Evolutionary conservation across 2,797 vertebrate genomes (phyloP).

Genomic region (Carapus acus): DNA sequence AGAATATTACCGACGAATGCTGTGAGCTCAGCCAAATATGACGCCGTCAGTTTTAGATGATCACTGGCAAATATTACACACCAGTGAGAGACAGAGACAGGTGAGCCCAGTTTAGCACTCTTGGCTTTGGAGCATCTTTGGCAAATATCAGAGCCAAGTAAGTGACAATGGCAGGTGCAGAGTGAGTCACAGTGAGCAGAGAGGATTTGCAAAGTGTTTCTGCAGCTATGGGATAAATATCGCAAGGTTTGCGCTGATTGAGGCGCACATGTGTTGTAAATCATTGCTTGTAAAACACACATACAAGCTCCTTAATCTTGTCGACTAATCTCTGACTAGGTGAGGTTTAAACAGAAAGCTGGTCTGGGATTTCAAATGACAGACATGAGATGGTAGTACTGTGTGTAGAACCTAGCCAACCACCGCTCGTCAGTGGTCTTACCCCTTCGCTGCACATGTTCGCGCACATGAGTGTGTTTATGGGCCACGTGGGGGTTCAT

Average conservation of each 20-base stretch:
- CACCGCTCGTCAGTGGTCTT: too few species aligned
- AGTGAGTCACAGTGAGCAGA: conserved; percentile 25
- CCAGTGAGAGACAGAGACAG: conserved; percentile 60
- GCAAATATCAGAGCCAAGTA: conserved; percentile 49
- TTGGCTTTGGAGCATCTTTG: conserved; percentile 55
- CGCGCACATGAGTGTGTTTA: neutral
- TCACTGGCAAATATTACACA: conserved; percentile 54
- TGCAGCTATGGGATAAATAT: conserved; percentile 20
- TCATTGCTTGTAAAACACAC: too few species aligned
- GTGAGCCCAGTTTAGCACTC: conserved; percentile 47
- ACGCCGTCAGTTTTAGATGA: conserved; percentile 46
- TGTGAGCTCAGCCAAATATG: conserved; percentile 34
- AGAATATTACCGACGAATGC: conserved; percentile 46
- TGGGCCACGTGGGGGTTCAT: conserved; percentile 8
- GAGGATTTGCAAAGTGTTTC: conserved; percentile 24
- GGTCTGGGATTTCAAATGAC: neutral
- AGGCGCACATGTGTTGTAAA: neutral
- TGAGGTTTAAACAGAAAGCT: too few species aligned
- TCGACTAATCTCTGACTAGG: too few species aligned
- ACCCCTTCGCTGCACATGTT: neutral
- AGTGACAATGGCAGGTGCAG: conserved; percentile 63
- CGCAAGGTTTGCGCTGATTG: conserved; percentile 8
- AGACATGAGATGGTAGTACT: neutral
- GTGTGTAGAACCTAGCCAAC: too few species aligned
- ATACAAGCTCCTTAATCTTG: too few species aligned